Evolutionary conservation across 2,113 vertebrate species (phyloP).

Genomic region (Salvelinus fontinalis): DNA sequence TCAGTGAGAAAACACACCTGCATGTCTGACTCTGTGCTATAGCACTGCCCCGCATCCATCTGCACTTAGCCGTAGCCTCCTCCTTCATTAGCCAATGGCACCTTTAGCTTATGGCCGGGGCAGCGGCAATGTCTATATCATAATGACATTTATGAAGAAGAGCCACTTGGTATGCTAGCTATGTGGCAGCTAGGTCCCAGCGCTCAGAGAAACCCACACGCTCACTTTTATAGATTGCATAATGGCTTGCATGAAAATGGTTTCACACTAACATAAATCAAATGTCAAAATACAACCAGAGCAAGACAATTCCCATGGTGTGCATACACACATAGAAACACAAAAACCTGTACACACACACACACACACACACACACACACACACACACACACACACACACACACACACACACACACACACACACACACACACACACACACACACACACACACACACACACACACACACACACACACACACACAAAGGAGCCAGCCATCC

Average conservation of each 20-base stretch:
- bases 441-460: conserved; percentile 21
- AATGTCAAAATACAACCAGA: conserved; percentile 77
- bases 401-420: conserved; percentile 4
- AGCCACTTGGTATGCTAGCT: conserved; percentile 77
- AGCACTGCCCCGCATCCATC: conserved; percentile 57
- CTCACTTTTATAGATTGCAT: conserved; percentile 77
- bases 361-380: background rate
- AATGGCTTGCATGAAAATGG: conserved; percentile 78
- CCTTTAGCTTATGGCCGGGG: conserved; percentile 71
- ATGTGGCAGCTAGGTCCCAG: conserved; percentile 62
- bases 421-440: conserved; percentile 18
- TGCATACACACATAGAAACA: conserved; percentile 44
- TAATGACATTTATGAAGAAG: conserved; percentile 76
- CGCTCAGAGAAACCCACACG: conserved; percentile 71
- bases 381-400: background rate
- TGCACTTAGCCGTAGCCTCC: conserved; percentile 58
- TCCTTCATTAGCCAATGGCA: conserved; percentile 74
- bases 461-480: conserved; percentile 11
- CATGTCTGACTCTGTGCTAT: conserved; percentile 47
- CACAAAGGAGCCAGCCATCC: conserved; percentile 51
- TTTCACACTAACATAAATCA: conserved; percentile 80
- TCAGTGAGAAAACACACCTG: conserved; percentile 45
- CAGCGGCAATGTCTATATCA: conserved; percentile 64
- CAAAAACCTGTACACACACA: background rate
- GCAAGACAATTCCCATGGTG: conserved; percentile 71